phyloP scores from a whole-genome alignment of 2,113 vertebrate species.

The Laticauda laticaudata region DNA sequence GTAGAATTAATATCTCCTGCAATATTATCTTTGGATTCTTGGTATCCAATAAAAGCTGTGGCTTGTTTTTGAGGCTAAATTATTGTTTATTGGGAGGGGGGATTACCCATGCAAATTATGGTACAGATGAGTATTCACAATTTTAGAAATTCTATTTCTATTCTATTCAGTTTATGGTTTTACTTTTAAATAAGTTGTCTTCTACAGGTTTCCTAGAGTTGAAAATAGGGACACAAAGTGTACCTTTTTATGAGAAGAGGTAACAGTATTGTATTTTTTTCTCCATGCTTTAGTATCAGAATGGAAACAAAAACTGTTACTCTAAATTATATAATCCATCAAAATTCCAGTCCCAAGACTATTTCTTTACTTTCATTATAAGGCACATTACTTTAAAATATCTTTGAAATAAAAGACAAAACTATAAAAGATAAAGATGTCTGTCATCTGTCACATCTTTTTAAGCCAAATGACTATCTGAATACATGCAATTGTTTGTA shows the following conservation, averaged over 20 bases:
- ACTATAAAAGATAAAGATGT: not conserved
- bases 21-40: conserved; percentile 14
- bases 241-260: not conserved
- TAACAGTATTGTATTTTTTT: not conserved
- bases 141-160: conserved; percentile 45
- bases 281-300: not conserved
- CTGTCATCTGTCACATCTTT: not conserved
- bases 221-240: not conserved
- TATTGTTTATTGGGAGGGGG: conserved; percentile 10
- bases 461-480: not conserved
- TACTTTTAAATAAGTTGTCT: not conserved
- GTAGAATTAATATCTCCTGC: conserved; percentile 30
- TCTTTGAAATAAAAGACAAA: not conserved
- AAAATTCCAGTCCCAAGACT: not conserved
- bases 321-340: not conserved
- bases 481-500: not conserved
- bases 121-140: conserved; percentile 43
- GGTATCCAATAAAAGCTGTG: not conserved
- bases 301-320: not conserved
- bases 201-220: not conserved
- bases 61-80: conserved; percentile 14
- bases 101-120: conserved; percentile 46
- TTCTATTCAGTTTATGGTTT: conserved; percentile 52
- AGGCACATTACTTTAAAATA: not conserved
- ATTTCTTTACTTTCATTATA: not conserved